Percentiles rank a stretch among this genome's conserved stretches.
Conservation (phyloP, 1,140 invertebrate species). For the Aplysia californica region DNA sequence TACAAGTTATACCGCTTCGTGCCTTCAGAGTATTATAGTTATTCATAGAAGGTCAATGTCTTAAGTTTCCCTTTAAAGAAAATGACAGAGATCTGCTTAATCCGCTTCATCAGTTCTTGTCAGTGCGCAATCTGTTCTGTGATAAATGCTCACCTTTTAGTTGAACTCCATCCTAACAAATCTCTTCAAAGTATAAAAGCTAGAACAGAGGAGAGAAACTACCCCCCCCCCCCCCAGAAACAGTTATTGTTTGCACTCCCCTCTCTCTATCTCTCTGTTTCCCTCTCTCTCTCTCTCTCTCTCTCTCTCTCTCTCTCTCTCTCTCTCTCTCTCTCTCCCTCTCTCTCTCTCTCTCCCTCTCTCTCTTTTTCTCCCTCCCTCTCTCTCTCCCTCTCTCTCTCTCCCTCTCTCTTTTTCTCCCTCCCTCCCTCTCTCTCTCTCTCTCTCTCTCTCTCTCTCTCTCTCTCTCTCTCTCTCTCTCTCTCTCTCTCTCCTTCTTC, state of each 20-base stretch:
- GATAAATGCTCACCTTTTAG: neutral
- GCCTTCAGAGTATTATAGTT: neutral
- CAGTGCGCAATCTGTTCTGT: neutral
- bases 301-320: neutral
- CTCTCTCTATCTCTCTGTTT: neutral
- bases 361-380: neutral
- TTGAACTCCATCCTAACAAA: neutral
- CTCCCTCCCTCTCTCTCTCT: neutral
- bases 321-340: neutral
- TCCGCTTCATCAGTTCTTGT: neutral
- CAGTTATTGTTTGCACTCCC: neutral
- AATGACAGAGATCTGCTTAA: neutral
- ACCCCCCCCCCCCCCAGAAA: neutral
- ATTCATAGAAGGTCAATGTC: neutral
- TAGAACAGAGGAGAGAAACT: no score
- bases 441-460: neutral
- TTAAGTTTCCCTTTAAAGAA: neutral
- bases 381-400: slow-evolving; percentile 12
- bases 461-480: neutral
- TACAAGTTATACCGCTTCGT: neutral
- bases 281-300: neutral
- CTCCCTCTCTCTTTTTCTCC: slow-evolving; percentile 11
- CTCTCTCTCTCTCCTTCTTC: neutral
- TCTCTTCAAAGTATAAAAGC: no score
- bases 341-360: neutral